Evolutionary conservation across 1,140 invertebrate genomes (phyloP).

Genomic region (Lamellibrachia luymesi): DNA sequence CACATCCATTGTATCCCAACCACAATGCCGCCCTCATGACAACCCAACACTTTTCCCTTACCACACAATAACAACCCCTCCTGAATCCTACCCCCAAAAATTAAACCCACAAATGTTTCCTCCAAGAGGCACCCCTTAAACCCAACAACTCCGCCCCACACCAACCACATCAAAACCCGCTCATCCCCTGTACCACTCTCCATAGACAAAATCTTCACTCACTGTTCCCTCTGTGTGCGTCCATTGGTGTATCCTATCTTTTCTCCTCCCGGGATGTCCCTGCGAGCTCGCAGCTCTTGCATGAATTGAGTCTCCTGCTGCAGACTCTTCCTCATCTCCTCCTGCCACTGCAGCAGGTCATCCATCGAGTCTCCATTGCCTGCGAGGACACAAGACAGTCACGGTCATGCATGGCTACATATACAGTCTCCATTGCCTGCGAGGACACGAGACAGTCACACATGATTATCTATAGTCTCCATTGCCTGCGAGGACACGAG

Average conservation of each 20-base stretch:
- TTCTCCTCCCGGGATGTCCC: not conserved
- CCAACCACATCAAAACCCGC: not conserved
- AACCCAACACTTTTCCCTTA: not conserved
- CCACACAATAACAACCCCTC: no score
- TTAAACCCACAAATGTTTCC: no score
- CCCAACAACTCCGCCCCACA: not conserved
- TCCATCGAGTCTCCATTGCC: slow-evolving; percentile 23
- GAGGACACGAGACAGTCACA: not conserved
- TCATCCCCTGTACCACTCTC: not conserved
- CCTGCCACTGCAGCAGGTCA: slow-evolving; percentile 60
- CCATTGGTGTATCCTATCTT: not conserved
- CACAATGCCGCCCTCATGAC: not conserved
- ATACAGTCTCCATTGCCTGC: not conserved
- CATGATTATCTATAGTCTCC: no score
- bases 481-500: no score
- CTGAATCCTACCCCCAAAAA: no score
- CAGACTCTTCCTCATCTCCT: slow-evolving; percentile 63
- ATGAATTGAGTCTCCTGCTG: slow-evolving; percentile 34
- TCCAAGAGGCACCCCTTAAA: no score
- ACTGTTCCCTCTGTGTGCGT: not conserved
- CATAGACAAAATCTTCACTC: not conserved
- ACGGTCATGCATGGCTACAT: not conserved
- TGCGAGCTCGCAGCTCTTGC: slow-evolving; percentile 18
- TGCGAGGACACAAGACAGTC: not conserved
- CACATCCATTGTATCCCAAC: not conserved